Percentiles rank a stretch among this genome's conserved stretches.
Evolutionary conservation across 2,113 vertebrate species (phyloP).

Genomic region (Pheucticus melanocephalus): DNA sequence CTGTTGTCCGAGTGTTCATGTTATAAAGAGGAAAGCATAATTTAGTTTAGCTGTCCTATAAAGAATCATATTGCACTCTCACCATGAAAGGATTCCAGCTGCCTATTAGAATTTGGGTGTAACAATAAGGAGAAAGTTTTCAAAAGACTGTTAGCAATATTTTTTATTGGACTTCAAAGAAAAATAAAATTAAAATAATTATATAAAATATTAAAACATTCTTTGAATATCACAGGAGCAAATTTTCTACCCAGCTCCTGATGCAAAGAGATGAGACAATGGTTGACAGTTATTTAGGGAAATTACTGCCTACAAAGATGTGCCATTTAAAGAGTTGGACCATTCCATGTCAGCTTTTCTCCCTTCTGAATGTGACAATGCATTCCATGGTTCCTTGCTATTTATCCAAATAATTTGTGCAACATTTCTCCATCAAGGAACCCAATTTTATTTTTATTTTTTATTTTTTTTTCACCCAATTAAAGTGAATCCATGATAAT

Average conservation of each 20-base stretch:
- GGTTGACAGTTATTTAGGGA: neutral
- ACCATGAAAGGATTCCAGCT: neutral
- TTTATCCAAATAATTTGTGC: neutral
- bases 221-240: neutral
- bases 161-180: neutral
- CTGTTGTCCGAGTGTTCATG: neutral
- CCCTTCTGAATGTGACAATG: neutral
- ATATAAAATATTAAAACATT: neutral
- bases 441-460: neutral
- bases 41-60: neutral
- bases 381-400: neutral
- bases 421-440: neutral
- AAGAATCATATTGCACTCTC: neutral
- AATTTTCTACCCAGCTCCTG: neutral
- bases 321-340: neutral
- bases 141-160: neutral
- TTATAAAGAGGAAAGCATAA: neutral
- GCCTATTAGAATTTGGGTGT: neutral
- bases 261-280: neutral
- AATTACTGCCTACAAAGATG: neutral
- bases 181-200: neutral
- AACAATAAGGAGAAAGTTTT: neutral
- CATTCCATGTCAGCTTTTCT: neutral
- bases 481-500: neutral
- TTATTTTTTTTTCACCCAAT: too few relatives aligned